Base-by-base conservation (phyloP, 2,113 vertebrate genomes). In the Mus pahari region DNA sequence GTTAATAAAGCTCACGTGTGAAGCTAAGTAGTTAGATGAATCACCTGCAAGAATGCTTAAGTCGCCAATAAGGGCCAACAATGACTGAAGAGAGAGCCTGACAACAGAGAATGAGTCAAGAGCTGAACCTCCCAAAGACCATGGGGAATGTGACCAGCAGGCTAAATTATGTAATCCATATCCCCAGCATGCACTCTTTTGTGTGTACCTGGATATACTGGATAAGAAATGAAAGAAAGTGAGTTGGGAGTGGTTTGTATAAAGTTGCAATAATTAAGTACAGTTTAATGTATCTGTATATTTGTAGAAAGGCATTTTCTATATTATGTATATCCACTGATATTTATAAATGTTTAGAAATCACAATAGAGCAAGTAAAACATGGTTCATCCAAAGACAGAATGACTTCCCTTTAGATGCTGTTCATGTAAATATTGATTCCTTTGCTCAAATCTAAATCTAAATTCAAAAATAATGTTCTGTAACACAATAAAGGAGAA, bases 401-500 rank as follows among this genome's bases (percentile, higher is more conserved):
- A 84, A 90, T 89, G 64, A 45, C 1, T 89, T 62, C n/a, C 42
- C 4, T 60, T 55, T 9, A 77, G 42, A 1, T 73, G 42, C 42
- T 95, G 9, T 75, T 82, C 70, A 91, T 89, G 39, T 50, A 74
- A 86, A 12, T 13, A 90, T 1, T 14, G 12, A 12, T 31, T 88
- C 20, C 50, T 82, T 28, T 50, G 81, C 50, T 48, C 82, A 33
- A 87, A 91, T 17, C 86, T 26, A 39, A 75, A n/a, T 96, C 33
- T 62, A 91, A 95, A 77, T 93, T 84, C 26, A 19, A 66, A 88
- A 96, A 92, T n/a, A 60, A 55, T 19, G 64, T 92, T 91, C 14
- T 31, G 58, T 42, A 17, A 62, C 50, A 94, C 20, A 88, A 62
- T 9, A 20, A 64, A 39, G 48, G 26, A 53, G 12, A 55, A 19